phyloP scores from a whole-genome alignment of 2,113 vertebrate genomes.

The Rhea americana region DNA sequence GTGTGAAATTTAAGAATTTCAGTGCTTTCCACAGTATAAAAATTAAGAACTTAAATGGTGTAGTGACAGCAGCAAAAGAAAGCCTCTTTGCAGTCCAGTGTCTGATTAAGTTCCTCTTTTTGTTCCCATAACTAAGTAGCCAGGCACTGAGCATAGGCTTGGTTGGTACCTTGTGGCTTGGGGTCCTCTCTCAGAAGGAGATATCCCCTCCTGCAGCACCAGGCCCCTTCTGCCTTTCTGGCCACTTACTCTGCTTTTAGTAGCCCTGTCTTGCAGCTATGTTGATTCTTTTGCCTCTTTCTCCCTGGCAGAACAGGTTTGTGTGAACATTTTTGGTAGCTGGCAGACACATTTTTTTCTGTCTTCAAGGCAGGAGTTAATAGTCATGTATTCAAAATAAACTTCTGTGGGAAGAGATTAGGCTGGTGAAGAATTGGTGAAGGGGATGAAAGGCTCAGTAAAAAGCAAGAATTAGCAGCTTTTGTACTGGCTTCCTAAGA shows the following conservation, averaged over 20 bases:
- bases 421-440: background rate
- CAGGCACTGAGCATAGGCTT: background rate
- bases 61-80: background rate
- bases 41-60: background rate
- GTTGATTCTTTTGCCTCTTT: background rate
- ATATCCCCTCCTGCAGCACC: background rate
- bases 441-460: background rate
- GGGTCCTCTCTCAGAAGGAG: background rate
- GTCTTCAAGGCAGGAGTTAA: background rate
- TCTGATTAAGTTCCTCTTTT: background rate
- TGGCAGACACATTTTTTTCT: background rate
- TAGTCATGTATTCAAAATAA: background rate
- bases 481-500: background rate
- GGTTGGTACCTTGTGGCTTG: background rate
- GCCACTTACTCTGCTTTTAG: background rate
- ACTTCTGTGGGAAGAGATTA: background rate
- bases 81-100: background rate
- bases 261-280: background rate
- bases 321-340: background rate
- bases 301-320: background rate
- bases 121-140: background rate
- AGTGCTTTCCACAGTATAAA: background rate
- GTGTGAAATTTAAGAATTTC: background rate
- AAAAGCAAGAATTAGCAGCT: background rate
- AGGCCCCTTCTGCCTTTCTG: background rate